Base-by-base conservation (phyloP, 2,113 vertebrate genomes). In the Pseudopipra pipra region DNA sequence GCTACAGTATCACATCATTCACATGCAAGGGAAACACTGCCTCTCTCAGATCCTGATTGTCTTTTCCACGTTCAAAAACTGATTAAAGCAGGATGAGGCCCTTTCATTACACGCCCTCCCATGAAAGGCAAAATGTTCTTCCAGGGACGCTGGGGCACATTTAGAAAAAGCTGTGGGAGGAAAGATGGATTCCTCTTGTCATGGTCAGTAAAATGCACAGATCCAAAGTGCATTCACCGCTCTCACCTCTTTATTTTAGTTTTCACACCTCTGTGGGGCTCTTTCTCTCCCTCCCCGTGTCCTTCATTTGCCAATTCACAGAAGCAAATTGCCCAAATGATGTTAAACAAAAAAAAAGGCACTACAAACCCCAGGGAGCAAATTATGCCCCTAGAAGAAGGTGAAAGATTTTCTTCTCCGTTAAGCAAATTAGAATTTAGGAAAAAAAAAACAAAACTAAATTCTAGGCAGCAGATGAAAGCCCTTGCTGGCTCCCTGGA, bases 1-100 rank as follows among this genome's bases (percentile, higher is more conserved):
- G 96, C 35, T 41, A 71, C 90, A 81, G 96, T 55, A 94, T 82
- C 90, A 67, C 73, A 81, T 83, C 68, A 85, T 93, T 94, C 97
- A 91, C 92, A 88, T 86, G 85, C 93, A 87, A 55, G 51, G 51
- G 21, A 92, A 91, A 95, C 76, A 70, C 84, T 30, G 75, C 85
- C 41, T 51, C 89, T 20, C 92, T 83, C 90, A 82, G 65, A 78
- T 85, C 94, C 78, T 4, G 3, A 67, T 30, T 27, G 75, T 85
- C 77, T 88, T 78, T 88, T 37, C 81, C 79, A 41, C 67, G 24
- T 89, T 85, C 71, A 72, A 31, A 31, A 89, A 67, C 92, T 86
- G 96, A 95, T 93, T 62, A 89, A 88, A 96, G 73, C 89, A 66
- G 79, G 70, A 71, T 7, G 81, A 89, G 58, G 70, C 75, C 81